Conservation (phyloP, 2,113 vertebrate genomes). For the Pseudopipra pipra region DNA sequence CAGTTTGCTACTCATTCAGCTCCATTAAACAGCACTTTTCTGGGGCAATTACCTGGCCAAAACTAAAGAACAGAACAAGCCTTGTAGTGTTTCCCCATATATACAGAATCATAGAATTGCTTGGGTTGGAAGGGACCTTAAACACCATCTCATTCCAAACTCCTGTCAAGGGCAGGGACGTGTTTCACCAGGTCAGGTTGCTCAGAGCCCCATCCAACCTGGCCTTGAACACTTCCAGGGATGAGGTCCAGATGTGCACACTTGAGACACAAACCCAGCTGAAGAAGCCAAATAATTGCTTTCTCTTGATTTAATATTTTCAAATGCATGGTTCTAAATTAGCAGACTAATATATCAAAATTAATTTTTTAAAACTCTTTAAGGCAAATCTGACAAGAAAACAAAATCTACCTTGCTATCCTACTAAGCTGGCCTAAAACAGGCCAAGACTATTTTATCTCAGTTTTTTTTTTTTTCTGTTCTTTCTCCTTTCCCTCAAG, state of each 20-base stretch:
- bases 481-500: neutral
- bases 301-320: neutral
- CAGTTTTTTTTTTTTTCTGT: neutral
- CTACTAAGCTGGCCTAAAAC: neutral
- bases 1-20: neutral
- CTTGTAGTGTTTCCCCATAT: fast-evolving
- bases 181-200: neutral
- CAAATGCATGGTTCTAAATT: neutral
- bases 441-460: neutral
- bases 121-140: neutral
- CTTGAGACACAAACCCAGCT: neutral
- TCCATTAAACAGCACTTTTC: neutral
- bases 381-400: neutral
- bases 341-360: neutral
- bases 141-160: neutral
- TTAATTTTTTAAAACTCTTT: neutral
- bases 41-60: neutral
- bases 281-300: neutral
- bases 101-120: neutral
- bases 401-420: neutral
- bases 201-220: neutral
- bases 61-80: neutral
- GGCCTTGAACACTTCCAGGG: neutral
- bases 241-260: neutral
- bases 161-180: too few species aligned